Percentiles rank a stretch among this genome's conserved stretches.
Conservation (phyloP, 2,113 vertebrate species). For the Phylloscopus trochiloides region DNA sequence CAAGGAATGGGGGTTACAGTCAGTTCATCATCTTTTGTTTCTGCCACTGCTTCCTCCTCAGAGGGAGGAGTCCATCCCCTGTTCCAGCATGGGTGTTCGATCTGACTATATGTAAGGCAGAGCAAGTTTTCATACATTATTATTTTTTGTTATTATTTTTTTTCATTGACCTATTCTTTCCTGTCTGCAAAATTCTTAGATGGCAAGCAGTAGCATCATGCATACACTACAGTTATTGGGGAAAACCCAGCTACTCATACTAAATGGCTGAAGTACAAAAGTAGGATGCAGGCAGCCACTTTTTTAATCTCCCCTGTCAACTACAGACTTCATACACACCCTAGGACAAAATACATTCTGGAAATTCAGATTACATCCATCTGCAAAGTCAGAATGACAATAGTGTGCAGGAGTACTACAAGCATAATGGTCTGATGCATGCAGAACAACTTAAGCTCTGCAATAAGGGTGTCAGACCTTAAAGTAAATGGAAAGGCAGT, state of each 20-base stretch:
- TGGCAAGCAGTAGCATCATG: not conserved
- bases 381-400: not conserved
- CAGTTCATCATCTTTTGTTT: not conserved
- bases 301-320: not conserved
- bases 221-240: not conserved
- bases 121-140: fast-evolving
- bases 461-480: fast-evolving
- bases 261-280: not conserved
- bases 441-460: not conserved
- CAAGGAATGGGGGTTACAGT: not conserved
- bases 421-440: not conserved
- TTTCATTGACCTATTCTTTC: not conserved
- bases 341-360: not conserved
- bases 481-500: not conserved
- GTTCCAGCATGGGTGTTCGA: fast-evolving
- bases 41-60: not conserved
- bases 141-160: not conserved
- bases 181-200: not conserved
- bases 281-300: not conserved
- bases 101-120: not conserved
- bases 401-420: not conserved
- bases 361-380: not conserved
- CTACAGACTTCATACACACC: not conserved
- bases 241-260: not conserved
- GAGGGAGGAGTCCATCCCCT: not conserved